A percentile compares a stretch with the other conserved stretches of the same genome.
Conservation (phyloP, 2,888 invertebrate species). For the Drosophila pseudotalamancana region DNA sequence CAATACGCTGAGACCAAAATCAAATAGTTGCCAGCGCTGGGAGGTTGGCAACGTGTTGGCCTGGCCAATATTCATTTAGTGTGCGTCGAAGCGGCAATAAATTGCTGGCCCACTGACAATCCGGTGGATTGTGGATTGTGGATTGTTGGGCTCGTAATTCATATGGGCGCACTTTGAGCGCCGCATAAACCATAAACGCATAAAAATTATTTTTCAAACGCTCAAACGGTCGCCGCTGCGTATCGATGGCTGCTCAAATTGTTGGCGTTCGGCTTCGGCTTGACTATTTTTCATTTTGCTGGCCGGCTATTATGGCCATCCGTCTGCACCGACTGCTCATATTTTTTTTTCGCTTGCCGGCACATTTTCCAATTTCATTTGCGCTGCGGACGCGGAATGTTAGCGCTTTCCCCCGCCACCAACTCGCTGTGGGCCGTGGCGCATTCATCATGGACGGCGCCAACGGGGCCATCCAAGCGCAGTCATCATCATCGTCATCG, state of each 20-base stretch:
- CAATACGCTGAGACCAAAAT: constrained; percentile 74
- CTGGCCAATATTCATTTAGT: constrained; percentile 71
- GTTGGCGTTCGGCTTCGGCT: constrained; percentile 59
- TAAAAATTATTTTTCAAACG: constrained; percentile 71
- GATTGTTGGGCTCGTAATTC: constrained; percentile 28
- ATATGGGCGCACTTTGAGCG: constrained; percentile 58
- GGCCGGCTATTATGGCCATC: constrained; percentile 55
- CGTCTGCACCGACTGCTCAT: constrained; percentile 47
- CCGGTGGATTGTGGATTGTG: background rate
- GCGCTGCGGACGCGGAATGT: constrained; percentile 73
- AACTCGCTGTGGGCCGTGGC: constrained; percentile 32
- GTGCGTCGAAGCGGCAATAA: constrained; percentile 73
- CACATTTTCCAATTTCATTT: constrained; percentile 79
- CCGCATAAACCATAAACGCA: constrained; percentile 68
- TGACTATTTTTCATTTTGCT: constrained; percentile 76
- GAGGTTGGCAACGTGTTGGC: constrained; percentile 5
- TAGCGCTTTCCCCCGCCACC: constrained; percentile 46
- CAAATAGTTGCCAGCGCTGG: constrained; percentile 58
- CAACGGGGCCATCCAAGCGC: constrained; percentile 37
- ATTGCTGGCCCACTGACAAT: constrained; percentile 41
- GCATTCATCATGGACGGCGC: constrained; percentile 69
- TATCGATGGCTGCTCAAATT: constrained; percentile 73
- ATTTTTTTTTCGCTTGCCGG: constrained; percentile 77
- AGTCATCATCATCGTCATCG: constrained; percentile 47
- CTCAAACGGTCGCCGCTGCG: constrained; percentile 54